These are phyloP conservation scores for Hephaestus fuliginosus DNA, from an alignment of 2,797 vertebrate genomes.

Conservation along the genomic window DNA sequence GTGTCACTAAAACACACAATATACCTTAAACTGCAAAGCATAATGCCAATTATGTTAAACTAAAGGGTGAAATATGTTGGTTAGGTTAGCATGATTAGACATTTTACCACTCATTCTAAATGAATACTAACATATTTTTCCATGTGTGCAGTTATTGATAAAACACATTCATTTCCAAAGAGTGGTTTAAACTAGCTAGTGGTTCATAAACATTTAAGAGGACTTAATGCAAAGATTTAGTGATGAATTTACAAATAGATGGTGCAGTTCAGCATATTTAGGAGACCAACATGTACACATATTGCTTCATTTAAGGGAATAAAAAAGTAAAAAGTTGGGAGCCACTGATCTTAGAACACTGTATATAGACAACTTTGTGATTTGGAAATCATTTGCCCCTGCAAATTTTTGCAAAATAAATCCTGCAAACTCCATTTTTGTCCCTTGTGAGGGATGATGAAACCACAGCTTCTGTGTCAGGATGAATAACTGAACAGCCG, in stretches of 20 bases:
- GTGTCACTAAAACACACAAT: not conserved
- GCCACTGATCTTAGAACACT: not conserved
- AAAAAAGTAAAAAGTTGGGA: not conserved
- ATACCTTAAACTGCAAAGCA: not conserved
- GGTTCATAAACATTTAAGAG: not conserved
- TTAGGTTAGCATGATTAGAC: not conserved
- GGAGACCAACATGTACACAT: not conserved
- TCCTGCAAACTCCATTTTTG: slow-evolving; percentile 50
- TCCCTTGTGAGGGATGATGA: slow-evolving; percentile 57
- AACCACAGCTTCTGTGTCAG: slow-evolving; percentile 60
- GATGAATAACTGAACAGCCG: slow-evolving; percentile 68
- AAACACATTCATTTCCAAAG: not conserved
- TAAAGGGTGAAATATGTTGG: not conserved
- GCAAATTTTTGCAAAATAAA: slow-evolving; percentile 32
- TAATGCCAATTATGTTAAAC: too few relatives aligned
- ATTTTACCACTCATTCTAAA: not conserved
- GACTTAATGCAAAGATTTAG: not conserved
- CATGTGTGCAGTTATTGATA: not conserved
- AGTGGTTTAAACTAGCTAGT: not conserved
- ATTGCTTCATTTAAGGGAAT: not conserved
- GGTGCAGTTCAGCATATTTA: not conserved
- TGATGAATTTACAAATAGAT: not conserved
- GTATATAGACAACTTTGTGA: not conserved
- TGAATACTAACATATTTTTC: not conserved
- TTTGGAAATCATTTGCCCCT: slow-evolving; percentile 33